Evolutionary conservation across 2,888 invertebrate species (phyloP).

Genomic region (Prionchulus punctatus): DNA sequence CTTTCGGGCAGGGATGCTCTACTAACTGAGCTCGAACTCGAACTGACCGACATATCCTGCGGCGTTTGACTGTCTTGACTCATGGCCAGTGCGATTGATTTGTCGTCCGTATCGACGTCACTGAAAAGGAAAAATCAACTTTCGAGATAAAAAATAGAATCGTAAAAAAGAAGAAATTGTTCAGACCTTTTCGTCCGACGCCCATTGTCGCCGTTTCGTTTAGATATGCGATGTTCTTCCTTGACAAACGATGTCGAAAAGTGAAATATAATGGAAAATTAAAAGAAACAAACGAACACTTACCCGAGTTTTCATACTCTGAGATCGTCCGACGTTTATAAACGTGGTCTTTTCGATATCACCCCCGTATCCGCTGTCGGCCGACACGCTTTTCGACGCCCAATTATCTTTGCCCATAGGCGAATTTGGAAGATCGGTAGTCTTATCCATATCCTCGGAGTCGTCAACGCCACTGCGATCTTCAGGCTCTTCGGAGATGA

Average conservation of each 20-base stretch:
- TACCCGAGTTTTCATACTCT: slow-evolving; percentile 9
- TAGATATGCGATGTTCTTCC: slow-evolving; percentile 7
- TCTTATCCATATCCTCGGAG: not conserved
- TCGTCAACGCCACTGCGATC: not conserved
- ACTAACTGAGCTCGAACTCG: not conserved
- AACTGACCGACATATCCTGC: not conserved
- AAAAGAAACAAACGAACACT: no score
- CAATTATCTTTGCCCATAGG: not conserved
- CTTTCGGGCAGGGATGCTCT: not conserved
- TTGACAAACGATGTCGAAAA: no score
- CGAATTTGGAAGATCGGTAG: not conserved
- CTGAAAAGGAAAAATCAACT: slow-evolving; percentile 11
- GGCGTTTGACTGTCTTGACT: not conserved
- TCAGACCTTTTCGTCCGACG: slow-evolving; percentile 10
- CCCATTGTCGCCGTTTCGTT: slow-evolving; percentile 3
- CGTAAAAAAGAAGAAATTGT: no score
- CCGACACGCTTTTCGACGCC: slow-evolving; percentile 8
- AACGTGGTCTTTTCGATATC: not conserved
- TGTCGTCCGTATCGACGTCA: slow-evolving; percentile 14
- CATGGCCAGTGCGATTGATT: slow-evolving; percentile 11
- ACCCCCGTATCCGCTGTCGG: slow-evolving; percentile 10
- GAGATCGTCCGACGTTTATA: slow-evolving; percentile 5
- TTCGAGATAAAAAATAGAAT: no score
- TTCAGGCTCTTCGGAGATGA: no score
- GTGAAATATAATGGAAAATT: no score